Conservation (phyloP, 2,113 vertebrate genomes). For the Psittacula cyanocephala region DNA sequence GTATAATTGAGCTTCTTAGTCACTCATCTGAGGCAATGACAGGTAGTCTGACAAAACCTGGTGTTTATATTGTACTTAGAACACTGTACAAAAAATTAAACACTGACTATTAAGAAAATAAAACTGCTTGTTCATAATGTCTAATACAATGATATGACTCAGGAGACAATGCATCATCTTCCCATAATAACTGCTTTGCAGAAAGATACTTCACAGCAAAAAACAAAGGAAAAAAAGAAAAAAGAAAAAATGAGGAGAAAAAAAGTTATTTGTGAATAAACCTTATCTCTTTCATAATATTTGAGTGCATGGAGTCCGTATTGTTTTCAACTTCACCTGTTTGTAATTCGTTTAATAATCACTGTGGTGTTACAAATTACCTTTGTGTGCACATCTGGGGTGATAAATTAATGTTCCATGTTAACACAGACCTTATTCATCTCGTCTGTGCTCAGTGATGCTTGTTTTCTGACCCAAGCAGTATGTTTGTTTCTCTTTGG, state of each 20-base stretch:
- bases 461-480: neutral
- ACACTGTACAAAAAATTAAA: neutral
- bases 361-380: neutral
- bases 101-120: neutral
- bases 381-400: neutral
- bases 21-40: neutral
- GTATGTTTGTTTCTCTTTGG: neutral
- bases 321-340: neutral
- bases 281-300: neutral
- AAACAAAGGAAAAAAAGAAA: neutral
- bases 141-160: neutral
- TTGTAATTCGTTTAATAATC: neutral
- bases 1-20: neutral
- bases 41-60: neutral
- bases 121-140: neutral
- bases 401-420: neutral
- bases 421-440: neutral
- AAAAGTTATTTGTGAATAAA: neutral
- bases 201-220: neutral
- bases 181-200: neutral
- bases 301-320: neutral
- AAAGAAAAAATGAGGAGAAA: fast-evolving
- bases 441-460: neutral
- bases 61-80: neutral
- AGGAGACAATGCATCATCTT: neutral